Evolutionary conservation across 2,113 vertebrate species (phyloP), one percentile per base, ranked within the genome.

Genomic region (Mixornis gularis): DNA sequence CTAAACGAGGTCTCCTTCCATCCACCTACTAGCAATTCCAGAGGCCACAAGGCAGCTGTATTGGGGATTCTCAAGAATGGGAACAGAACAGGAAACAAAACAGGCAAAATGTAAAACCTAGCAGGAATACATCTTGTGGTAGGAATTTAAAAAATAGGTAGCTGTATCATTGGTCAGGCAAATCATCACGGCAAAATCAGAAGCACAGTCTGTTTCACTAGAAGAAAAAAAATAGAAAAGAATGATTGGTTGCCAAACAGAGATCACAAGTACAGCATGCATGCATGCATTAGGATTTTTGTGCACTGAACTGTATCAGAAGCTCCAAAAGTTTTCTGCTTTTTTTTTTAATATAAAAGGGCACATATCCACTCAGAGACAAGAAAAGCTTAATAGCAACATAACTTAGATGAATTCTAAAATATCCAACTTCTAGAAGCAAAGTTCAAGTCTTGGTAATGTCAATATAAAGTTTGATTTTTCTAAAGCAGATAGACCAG

Each of bases 361-460:
- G 46, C 34, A 88, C 4, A 60, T 5, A 17, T 19, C 21, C 19
- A 70, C 48, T 90, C 48, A 74, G 76, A 91, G 74, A 66, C 70
- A 92, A 80, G 13, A 26, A 4, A 71, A 76, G 18, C 63, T 87
- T 79, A 87, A 73, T 17, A 77, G 18, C 25, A 69, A 80, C 32
- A 88, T 14, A 90, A 41, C 46, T 87, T 49, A 77, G 72, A 90
- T 63, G 34, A 49, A 88, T 72, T 90, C 55, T 62, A 53, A 93
- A 93, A 62, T 36, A 85, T 10, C 38, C 44, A 87, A n/a, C 44
- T 84, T 82, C 65, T 64, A 81, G 72, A 92, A 90, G 60, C 38
- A 79, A 90, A 88, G 69, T 89, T 96, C 80, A 95, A 74, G 38
- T 64, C 48, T 60, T 74, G 69, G 91, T 92, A 91, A 89, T 41